Evolutionary conservation across 2,797 vertebrate species (phyloP), one percentile per base, ranked within the genome.

Genomic region (Knipowitschia caucasica): DNA sequence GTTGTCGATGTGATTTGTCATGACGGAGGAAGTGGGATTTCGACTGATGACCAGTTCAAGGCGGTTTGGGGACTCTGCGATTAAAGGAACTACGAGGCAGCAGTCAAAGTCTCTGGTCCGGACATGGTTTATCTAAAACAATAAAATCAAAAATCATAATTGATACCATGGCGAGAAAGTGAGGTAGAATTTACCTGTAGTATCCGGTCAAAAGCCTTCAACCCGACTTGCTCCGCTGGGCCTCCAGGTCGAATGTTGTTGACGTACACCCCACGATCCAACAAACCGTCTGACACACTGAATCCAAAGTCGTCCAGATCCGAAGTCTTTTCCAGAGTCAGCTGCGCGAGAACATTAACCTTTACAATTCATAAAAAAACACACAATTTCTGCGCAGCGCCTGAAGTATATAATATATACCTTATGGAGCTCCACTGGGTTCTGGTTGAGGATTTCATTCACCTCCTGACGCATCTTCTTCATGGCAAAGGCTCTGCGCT

Each of bases 391-490:
- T 7, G 21, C 9, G 18, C 2, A 18, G 25, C 4, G 8, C 7
- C 15, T 18, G 11, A 14, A n/a, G n/a, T 7, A 15, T 18, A 33
- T 27, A n/a, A n/a, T n/a, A n/a, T 10, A 50, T 34, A 95, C 96
- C 95, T 99, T 99, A 85, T 98, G 96, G 67, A 99, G 93, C 80
- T 98, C 96, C 83, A 98, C 96, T 9, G 96, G 96, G 69, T 92
- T 98, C 60, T 95, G 94, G 62, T 93, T 94, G 85, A 98, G 89
- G 68, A 98, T 93, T 80, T 98, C 95, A 64, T 94, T 95, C 50
- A 96, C 94, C 81, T 98, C 96, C 83, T 97, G 95, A 67, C 94
- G 96, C 90, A 97, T 94, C 84, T 96, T 98, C 75, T 93, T 93
- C 90, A 95, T 91, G 59, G 93, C 91, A 20, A 95, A 91, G 46